Base-by-base conservation (phyloP, 2,888 invertebrate species). In the Dynastes hyllus region DNA sequence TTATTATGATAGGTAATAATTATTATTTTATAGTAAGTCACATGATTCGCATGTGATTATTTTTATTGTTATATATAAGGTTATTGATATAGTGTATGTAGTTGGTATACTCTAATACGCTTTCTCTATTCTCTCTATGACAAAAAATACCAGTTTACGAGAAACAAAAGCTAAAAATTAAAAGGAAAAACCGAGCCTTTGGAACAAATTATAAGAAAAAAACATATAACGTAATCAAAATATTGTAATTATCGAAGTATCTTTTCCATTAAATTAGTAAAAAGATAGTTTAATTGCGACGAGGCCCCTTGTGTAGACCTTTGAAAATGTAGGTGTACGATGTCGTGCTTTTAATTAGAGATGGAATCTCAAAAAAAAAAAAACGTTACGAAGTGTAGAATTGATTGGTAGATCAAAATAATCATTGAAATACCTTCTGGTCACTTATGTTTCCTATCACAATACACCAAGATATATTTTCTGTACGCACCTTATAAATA, bases 91-190 rank as follows among this genome's bases (percentile, higher is more conserved):
- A 78, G 75, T 65, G 22, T 45, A 67, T 67, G 67, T 79, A 79
- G 77, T 77, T 77, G 65, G 76, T 77, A 61, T 80, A 71, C 50
- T 50, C 78, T 73, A 77, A 75, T 80, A 78, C 80, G 80, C 80
- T 80, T 80, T 78, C 73, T 75, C 78, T 80, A 71, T 69, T 78
- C 75, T 77, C 70, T 78, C 77, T 73, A 77, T 77, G 65, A 78
- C 71, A 69, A 69, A 69, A 29, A 45, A 8, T 11, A 45, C 8
- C 45, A 45, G 45, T 45, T 45, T 45, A 45, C 11, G 45, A 45
- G 11, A 45, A 45, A 11, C 5, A 11, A 45, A 45, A 45, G 2
- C 0, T 45, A 45, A 45, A 45, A 11, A 45, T 45, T 6, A 51
- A 29, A 53, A 78, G 22, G 22, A 11, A 70, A 70, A 63, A 76